These are phyloP conservation scores for Pantherophis alleghaniensis DNA, from an alignment of 2,797 vertebrate species.

Conservation along the genomic window DNA sequence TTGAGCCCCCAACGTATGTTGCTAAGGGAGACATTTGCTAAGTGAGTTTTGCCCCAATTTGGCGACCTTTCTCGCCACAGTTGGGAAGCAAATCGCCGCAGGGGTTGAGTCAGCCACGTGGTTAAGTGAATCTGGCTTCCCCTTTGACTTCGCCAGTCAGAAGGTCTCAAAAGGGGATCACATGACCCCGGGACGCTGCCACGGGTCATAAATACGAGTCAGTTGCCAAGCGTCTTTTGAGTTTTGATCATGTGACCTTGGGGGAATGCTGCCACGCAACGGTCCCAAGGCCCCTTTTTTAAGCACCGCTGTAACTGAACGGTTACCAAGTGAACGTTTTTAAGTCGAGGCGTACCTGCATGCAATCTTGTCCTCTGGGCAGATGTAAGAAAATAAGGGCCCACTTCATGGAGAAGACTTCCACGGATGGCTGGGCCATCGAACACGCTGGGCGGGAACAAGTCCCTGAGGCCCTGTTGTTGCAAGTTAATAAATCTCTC, in stretches of 20 bases:
- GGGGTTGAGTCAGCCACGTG: too few species aligned
- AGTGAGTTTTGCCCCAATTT: background rate
- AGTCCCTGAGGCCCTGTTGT: background rate
- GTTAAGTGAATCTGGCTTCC: too few species aligned
- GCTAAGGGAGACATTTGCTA: background rate
- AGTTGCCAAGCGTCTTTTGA: background rate
- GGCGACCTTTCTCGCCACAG: too few species aligned
- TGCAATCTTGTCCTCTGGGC: background rate
- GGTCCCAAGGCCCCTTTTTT: background rate
- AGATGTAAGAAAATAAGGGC: background rate
- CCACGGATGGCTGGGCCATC: background rate
- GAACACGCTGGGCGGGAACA: background rate
- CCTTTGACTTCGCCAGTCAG: background rate
- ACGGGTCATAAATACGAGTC: background rate
- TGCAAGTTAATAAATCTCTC: background rate
- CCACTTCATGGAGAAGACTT: background rate
- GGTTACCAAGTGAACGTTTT: too few species aligned
- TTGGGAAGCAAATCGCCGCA: background rate
- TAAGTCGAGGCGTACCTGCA: too few species aligned
- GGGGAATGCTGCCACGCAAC: too few species aligned
- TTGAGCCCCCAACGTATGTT: background rate
- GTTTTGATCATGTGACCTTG: background rate
- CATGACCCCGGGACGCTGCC: background rate
- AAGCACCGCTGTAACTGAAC: too few species aligned
- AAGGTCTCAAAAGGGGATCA: background rate